Evolutionary conservation across 2,113 vertebrate genomes (phyloP).

Genomic region (Mormyrus lacerda): DNA sequence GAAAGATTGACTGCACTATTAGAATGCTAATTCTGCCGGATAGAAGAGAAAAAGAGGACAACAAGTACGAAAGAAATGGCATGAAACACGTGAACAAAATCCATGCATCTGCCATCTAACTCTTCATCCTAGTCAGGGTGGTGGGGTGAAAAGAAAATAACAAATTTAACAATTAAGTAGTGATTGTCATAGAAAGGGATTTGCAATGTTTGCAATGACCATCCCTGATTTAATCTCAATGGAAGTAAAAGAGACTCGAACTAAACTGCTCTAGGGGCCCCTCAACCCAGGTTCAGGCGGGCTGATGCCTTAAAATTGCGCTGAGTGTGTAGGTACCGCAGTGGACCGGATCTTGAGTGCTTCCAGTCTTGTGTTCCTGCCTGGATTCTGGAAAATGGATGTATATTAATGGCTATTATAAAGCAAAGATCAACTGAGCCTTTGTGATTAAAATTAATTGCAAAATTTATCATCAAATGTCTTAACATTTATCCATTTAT

Average conservation of each 20-base stretch:
- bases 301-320: neutral
- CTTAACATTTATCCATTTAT: neutral
- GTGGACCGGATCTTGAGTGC: neutral
- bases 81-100: neutral
- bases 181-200: neutral
- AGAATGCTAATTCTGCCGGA: neutral
- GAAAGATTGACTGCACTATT: neutral
- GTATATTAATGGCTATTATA: neutral
- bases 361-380: neutral
- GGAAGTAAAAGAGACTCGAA: neutral
- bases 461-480: neutral
- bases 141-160: neutral
- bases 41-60: neutral
- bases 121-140: neutral
- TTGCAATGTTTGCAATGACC: neutral
- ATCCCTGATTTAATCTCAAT: neutral
- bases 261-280: neutral
- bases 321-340: neutral
- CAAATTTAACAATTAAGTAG: neutral
- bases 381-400: neutral
- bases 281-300: neutral
- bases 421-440: neutral
- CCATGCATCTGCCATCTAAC: neutral
- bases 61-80: neutral
- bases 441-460: neutral